Evolutionary conservation across 2,113 vertebrate species (phyloP), one percentile per base, ranked within the genome.

Genomic region (Bubalus kerabau): DNA sequence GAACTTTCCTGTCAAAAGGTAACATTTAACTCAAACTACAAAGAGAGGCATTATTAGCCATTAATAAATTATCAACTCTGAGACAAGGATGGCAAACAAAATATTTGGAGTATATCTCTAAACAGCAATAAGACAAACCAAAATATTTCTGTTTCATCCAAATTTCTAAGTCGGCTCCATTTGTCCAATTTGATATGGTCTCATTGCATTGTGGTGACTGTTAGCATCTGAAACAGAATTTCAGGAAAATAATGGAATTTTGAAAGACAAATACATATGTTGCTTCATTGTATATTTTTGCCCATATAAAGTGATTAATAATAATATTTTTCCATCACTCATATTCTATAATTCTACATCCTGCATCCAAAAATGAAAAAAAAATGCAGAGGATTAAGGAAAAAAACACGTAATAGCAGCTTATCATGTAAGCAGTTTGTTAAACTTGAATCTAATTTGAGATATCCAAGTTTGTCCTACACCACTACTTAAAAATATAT

Each of bases 21-120:
- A 48, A 71, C 5, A 59, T 62, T 87, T 81, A 85, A 92, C 23
- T 87, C 67, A 74, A 48, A 60, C 13, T 92, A 30, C 52, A n/a
- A 1, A 84, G 6, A 19, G 95, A 82, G 5, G 7, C 2, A 21
- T 10, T 78, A 46, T 85, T 92, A 86, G 32, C 59, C 13, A 94
- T 81, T 91, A 94, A 88, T 60, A 93, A 95, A 80, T 90, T 5
- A 92, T 74, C 32, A 71, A 0, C 87, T 74, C 81, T 74, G 30
- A 87, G 2, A 7, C 26, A 48, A 57, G 14, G 40, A 62, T 62
- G 19, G 14, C 16, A 80, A 71, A 88, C 14, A 90, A 40, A 36
- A 87, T 59, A 48, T 83, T 64, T 90, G 7, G 5, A 2, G 6
- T 3, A 15, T n/a, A 23, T 4, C 16, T 60, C 32, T 60, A 93